A percentile compares a stretch with the other conserved stretches of the same genome.
Evolutionary conservation across 1,140 invertebrate species (phyloP).

Genomic region (Aporrectodea caliginosa): DNA sequence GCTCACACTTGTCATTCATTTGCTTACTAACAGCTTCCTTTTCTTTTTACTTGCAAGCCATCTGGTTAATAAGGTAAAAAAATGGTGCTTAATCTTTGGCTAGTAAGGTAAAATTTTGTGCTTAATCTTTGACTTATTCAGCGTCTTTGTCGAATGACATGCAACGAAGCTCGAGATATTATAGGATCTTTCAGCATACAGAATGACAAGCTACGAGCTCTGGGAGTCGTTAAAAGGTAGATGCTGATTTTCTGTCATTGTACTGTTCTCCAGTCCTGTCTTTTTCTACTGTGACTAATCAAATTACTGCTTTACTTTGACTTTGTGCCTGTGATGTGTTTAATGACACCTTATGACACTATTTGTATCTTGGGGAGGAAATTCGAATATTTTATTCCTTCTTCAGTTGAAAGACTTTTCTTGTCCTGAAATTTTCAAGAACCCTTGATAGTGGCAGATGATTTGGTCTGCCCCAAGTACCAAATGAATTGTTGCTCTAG

Average conservation of each 20-base stretch:
- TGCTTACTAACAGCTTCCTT: no score
- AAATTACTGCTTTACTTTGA: slow-evolving; percentile 10
- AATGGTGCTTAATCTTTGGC: not conserved
- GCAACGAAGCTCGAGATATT: slow-evolving; percentile 47
- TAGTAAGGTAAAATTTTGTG: not conserved
- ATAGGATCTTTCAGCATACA: slow-evolving; percentile 46
- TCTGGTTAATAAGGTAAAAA: not conserved
- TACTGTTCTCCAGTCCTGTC: no score
- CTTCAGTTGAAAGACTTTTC: not conserved
- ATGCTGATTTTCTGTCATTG: no score
- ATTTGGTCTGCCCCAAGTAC: no score
- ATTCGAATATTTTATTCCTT: not conserved
- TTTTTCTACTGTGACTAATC: slow-evolving; percentile 1
- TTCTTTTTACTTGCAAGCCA: not conserved
- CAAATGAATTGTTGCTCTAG: no score
- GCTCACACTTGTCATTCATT: no score
- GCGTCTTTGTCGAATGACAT: slow-evolving; percentile 51
- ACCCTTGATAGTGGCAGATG: no score
- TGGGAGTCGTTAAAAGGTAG: slow-evolving; percentile 53
- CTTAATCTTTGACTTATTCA: slow-evolving; percentile 35
- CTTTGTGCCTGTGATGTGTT: not conserved
- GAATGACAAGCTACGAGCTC: slow-evolving; percentile 48
- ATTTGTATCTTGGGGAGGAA: not conserved
- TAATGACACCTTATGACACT: no score
- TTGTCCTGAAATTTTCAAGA: not conserved